Base-by-base conservation (phyloP, 2,113 vertebrate species). In the Lichenostomus cassidix region DNA sequence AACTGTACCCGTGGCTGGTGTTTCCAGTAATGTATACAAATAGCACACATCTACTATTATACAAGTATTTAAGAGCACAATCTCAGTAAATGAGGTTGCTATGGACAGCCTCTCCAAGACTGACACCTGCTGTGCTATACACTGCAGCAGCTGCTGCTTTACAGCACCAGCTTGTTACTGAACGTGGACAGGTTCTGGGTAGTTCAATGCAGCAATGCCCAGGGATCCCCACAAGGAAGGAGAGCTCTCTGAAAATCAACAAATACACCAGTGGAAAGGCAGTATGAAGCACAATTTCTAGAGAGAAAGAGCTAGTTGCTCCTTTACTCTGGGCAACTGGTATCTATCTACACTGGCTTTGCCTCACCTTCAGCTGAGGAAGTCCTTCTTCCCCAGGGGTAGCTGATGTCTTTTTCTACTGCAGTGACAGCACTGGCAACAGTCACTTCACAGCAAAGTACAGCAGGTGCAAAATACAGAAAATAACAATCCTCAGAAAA, bases 391-490 rank as follows among this genome's bases (percentile, higher is more conserved):
- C 16, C 21, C 12, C 55, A 44, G 24, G 5, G 16, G 42, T 0
- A 70, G 29, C 42, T 1, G 3, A 33, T 0, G 0, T 31, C 39
- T 1, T 3, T 39, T 19, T 22, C 33, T 5, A 2, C 23, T 10
- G 4, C 42, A 70, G 47, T 8, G 21, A 47, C 10, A 70, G 18
- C 39, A 55, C 0, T 0, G 69, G 12, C 28, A 88, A 24, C 19
- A 63, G 22, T 17, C 35, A 50, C 64, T 60, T 75, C 42, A 44
- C n/a, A 79, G 60, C 24, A 3, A 37, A 87, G 18, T 4, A 60
- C n/a, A 87, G 33, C 39, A 64, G 29, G 28, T 39, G 25, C 41
- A 64, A 84, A 82, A 52, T 5, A 55, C 14, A 62, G 25, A 80
- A 79, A 85, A 37, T 18, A 52, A 41, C 4, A 82, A 77, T 12